Conservation (phyloP, 2,888 invertebrate species). For the Piscicola geometra region DNA sequence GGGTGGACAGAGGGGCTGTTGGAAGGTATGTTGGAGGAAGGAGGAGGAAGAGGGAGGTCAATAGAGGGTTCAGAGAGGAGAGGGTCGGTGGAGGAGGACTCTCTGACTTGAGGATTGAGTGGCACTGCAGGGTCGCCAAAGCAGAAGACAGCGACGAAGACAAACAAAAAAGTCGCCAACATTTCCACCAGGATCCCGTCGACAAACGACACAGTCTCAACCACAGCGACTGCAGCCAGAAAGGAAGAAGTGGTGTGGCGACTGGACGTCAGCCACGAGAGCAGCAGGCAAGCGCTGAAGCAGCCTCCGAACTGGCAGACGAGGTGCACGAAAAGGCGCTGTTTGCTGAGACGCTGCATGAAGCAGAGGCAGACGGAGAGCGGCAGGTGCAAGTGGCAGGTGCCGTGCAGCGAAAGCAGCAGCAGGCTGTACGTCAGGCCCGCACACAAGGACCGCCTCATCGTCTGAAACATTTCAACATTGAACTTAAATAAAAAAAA, state of each 20-base stretch:
- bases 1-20: neutral
- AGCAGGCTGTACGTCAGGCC: neutral
- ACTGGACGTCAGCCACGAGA: neutral
- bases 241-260: neutral
- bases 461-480: no score
- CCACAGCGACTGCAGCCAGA: neutral
- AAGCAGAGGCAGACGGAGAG: slow-evolving; percentile 1
- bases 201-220: neutral
- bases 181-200: neutral
- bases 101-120: neutral
- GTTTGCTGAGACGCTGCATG: slow-evolving; percentile 2
- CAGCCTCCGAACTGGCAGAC: slow-evolving; percentile 6
- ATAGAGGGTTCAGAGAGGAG: neutral
- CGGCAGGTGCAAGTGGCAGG: neutral
- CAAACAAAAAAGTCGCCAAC: neutral
- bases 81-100: neutral
- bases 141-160: neutral
- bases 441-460: neutral
- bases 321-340: neutral
- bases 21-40: neutral
- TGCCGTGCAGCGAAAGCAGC: neutral
- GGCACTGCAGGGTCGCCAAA: neutral
- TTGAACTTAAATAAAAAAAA: no score
- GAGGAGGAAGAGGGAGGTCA: neutral
- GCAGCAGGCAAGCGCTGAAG: neutral